Evolutionary conservation across 2,113 vertebrate genomes (phyloP).

Genomic region (Ariopsis seemanni): DNA sequence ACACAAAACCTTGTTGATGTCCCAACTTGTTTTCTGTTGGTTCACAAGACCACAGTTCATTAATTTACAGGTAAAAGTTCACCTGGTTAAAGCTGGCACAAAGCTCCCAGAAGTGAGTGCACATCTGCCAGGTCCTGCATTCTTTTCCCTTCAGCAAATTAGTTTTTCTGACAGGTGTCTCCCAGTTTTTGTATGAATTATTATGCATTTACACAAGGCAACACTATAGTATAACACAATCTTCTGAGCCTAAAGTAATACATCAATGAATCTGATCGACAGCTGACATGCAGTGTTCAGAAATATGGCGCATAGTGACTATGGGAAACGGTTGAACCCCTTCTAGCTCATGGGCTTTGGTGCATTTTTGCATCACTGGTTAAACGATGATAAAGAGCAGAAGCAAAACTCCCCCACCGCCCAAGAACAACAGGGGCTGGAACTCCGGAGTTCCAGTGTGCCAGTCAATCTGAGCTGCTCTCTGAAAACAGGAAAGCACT

Average conservation of each 20-base stretch:
- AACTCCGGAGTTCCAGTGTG: background rate
- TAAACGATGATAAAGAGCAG: slow-evolving; percentile 7
- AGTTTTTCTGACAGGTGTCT: background rate
- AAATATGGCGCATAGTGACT: background rate
- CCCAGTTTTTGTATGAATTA: background rate
- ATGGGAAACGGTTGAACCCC: background rate
- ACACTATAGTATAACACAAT: background rate
- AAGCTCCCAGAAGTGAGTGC: background rate
- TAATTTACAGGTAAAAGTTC: background rate
- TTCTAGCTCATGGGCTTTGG: background rate
- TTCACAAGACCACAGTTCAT: background rate
- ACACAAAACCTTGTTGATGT: background rate
- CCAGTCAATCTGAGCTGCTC: slow-evolving; percentile 9
- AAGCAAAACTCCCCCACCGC: background rate
- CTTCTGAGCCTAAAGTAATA: background rate
- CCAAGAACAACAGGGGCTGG: slow-evolving; percentile 32
- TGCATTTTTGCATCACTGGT: background rate
- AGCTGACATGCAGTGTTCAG: slow-evolving; percentile 2
- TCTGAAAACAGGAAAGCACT: slow-evolving; percentile 54
- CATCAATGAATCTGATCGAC: background rate
- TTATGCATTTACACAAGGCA: background rate
- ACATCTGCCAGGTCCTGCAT: background rate
- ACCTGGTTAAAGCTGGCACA: background rate
- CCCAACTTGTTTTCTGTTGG: background rate
- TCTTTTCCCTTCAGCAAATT: background rate